These are phyloP conservation scores for Drosophila athabasca DNA, from an alignment of 1,140 invertebrate species.

Conservation along the genomic window DNA sequence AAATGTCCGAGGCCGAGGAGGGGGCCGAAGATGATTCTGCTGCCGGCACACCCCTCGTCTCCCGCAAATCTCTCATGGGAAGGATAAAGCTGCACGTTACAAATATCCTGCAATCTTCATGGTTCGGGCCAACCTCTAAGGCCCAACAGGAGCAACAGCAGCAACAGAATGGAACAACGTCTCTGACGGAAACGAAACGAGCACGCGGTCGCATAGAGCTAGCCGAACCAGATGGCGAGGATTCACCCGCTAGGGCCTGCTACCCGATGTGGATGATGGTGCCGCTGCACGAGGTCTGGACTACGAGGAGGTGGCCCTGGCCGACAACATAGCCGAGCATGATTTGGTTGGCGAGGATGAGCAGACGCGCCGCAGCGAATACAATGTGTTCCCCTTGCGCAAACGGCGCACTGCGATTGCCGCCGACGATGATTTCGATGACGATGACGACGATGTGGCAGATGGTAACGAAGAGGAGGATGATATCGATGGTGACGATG, in stretches of 20 bases:
- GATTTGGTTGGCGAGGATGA: too few species aligned
- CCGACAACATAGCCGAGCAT: too few species aligned
- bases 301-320: too few species aligned
- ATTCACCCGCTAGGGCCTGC: too few species aligned
- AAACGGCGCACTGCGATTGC: slow-evolving; percentile 2
- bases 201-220: too few species aligned
- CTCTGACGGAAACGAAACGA: too few species aligned
- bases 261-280: too few species aligned
- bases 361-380: too few species aligned
- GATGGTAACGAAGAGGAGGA: slow-evolving; percentile 30
- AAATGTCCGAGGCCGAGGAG: slow-evolving; percentile 16
- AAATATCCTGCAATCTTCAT: slow-evolving; percentile 69
- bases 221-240: too few species aligned
- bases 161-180: slow-evolving; percentile 10
- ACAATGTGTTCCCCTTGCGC: too few species aligned
- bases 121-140: slow-evolving; percentile 70
- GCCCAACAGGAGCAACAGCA: slow-evolving; percentile 7
- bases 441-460: background rate
- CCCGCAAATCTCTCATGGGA: slow-evolving; percentile 63
- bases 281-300: too few species aligned
- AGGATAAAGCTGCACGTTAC: slow-evolving; percentile 71
- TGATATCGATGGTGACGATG: slow-evolving; percentile 46
- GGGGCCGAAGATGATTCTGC: slow-evolving; percentile 31
- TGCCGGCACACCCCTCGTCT: slow-evolving; percentile 17
- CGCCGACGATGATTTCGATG: background rate